Evolutionary conservation across 2,113 vertebrate species (phyloP).

Genomic region (Antennarius striatus): DNA sequence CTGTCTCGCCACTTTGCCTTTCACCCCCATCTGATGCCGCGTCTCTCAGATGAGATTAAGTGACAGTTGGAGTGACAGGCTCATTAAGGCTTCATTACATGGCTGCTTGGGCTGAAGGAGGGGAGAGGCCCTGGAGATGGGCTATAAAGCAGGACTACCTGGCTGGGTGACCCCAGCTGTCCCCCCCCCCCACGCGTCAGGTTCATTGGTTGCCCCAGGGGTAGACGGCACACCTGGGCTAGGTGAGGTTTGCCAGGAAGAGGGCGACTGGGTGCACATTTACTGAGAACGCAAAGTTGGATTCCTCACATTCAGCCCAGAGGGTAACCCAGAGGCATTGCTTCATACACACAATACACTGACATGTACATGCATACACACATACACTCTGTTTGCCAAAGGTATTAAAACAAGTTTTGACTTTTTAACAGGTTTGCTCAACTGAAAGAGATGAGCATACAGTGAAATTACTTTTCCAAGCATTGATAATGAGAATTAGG

Average conservation of each 20-base stretch:
- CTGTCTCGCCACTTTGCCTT: not conserved
- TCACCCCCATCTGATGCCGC: not conserved
- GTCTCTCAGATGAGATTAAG: constrained; percentile 27
- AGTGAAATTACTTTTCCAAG: constrained; percentile 49
- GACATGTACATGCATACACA: constrained; percentile 12
- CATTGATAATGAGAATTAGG: constrained; percentile 43
- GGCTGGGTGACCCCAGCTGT: constrained; percentile 22
- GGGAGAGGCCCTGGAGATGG: constrained; percentile 39
- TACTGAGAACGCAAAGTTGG: constrained; percentile 17
- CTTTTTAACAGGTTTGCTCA: constrained; percentile 44
- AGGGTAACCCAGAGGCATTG: constrained; percentile 21
- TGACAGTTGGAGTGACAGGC: constrained; percentile 66
- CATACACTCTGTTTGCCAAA: constrained; percentile 20
- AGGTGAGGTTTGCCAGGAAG: constrained; percentile 39
- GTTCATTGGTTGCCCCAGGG: constrained; percentile 18
- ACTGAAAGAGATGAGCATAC: constrained; percentile 40
- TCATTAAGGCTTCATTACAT: constrained; percentile 75
- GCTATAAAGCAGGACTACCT: constrained; percentile 35
- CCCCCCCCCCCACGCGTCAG: constrained; percentile 2
- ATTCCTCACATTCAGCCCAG: constrained; percentile 69
- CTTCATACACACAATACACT: constrained; percentile 10
- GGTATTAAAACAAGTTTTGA: constrained; percentile 44
- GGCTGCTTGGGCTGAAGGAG: constrained; percentile 57
- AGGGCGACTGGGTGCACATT: constrained; percentile 36
- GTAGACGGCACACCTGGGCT: constrained; percentile 58